Percentiles rank a stretch among this genome's conserved stretches.
Evolutionary conservation across 1,140 invertebrate species (phyloP).

Genomic region (Scaptomyza montana): DNA sequence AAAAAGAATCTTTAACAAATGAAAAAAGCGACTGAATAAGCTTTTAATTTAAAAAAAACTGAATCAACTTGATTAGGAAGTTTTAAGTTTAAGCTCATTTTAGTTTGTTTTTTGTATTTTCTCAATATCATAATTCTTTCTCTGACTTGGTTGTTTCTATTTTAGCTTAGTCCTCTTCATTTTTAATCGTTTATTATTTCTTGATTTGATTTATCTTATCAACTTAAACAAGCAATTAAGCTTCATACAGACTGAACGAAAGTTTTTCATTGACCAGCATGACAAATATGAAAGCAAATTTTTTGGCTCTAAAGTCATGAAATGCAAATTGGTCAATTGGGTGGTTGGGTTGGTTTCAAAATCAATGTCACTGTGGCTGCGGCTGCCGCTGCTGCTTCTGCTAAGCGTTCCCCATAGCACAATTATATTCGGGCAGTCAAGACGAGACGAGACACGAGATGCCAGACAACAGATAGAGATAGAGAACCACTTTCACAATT

Average conservation of each 20-base stretch:
- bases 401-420: conserved; percentile 46
- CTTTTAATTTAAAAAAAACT: too few relatives aligned
- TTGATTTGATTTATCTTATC: conserved; percentile 12
- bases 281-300: conserved; percentile 37
- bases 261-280: conserved; percentile 31
- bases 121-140: too few relatives aligned
- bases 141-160: too few relatives aligned
- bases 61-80: too few relatives aligned
- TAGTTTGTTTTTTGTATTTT: too few relatives aligned
- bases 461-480: background rate
- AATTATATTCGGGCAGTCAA: conserved; percentile 44
- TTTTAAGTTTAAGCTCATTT: too few relatives aligned
- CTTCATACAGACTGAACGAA: conserved; percentile 10
- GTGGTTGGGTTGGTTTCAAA: conserved; percentile 7
- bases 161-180: too few relatives aligned
- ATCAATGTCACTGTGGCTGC: conserved; percentile 37
- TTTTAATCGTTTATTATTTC: background rate
- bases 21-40: too few relatives aligned
- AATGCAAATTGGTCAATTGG: conserved; percentile 30
- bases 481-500: conserved; percentile 24
- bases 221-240: conserved; percentile 39
- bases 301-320: conserved; percentile 51
- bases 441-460: background rate
- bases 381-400: conserved; percentile 20
- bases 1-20: too few relatives aligned